Base-by-base conservation (phyloP, 2,888 invertebrate species). In the Hemistola chrysoprasaria region DNA sequence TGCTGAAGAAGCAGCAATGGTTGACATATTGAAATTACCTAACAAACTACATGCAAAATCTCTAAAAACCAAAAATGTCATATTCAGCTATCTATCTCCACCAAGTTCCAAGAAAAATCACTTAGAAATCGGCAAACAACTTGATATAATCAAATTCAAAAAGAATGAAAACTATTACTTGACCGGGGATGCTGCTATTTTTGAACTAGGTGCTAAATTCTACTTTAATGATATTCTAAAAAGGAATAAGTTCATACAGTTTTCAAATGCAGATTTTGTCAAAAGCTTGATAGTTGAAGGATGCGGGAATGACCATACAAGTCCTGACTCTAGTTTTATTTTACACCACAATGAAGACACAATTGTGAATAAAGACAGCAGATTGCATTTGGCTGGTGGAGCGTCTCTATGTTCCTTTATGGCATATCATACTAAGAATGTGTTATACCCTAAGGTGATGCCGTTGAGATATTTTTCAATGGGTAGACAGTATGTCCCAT, bases 261-360 rank as follows among this genome's bases (percentile, higher is more conserved):
- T 94, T 58, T 92, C 93, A 0, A 95, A 95, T 71, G 90, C 95
- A 0, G 95, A 96, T 78, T 95, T 96, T 79, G 90, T 92, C 3
- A 92, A 94, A 38, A 94, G 94, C 65, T 78, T 94, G 1, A 81
- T 96, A 2, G 82, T 95, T 3, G 95, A 97, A 81, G 95, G 94
- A 30, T 91, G 93, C 59, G 93, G 93, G 1, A 64, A 80, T 21
- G 85, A 92, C 61, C 91, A 92, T 25, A 83, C 90, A 1, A 82
- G 92, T 55, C 78, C 90, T 0, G 60, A 80, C 22, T 63, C 78
- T n/a, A 81, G 91, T 6, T 94, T 93, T 55, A 90, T 93, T 35
- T 65, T 94, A 22, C 81, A 91, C 51, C 86, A 91, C 44, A 88
- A 90, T 40, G 87, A 90, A 27, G 90, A 92, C 32, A 75, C 90